phyloP scores from a whole-genome alignment of 2,113 vertebrate species.

The Anoplopoma fimbria region DNA sequence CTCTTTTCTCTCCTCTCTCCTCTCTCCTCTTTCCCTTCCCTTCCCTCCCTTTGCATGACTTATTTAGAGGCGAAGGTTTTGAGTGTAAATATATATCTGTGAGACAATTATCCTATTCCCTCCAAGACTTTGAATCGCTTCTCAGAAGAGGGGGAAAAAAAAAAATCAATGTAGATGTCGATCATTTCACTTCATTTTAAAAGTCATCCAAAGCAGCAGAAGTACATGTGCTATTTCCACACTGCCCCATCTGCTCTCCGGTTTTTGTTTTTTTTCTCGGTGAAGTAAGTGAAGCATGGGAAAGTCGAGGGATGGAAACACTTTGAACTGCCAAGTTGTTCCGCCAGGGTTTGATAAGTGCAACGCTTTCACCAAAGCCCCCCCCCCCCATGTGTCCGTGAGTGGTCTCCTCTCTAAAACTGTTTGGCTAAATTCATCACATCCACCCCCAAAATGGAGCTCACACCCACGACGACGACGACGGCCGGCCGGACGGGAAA shows the following conservation, averaged over 20 bases:
- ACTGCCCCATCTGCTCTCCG: background rate
- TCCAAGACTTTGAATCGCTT: constrained; percentile 3
- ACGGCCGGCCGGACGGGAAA: constrained; percentile 55
- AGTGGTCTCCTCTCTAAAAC: constrained; percentile 35
- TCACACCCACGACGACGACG: constrained; percentile 47
- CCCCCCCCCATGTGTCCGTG: background rate
- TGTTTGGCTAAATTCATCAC: constrained; percentile 56
- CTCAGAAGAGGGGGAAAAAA: background rate
- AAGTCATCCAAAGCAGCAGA: constrained; percentile 13
- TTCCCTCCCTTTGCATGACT: background rate
- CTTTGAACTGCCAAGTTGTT: constrained; percentile 31
- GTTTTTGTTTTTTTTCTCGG: constrained; percentile 51
- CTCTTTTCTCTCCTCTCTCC: too few relatives aligned
- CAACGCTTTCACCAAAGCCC: constrained; percentile 3
- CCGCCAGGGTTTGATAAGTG: constrained; percentile 20
- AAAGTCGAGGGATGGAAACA: constrained; percentile 28
- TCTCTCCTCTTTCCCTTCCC: too few relatives aligned
- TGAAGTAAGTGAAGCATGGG: constrained; percentile 28
- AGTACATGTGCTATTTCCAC: background rate
- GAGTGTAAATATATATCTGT: background rate
- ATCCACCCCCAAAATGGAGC: constrained; percentile 53
- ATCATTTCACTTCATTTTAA: constrained; percentile 1
- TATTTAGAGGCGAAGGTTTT: constrained; percentile 5
- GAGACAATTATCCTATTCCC: background rate
- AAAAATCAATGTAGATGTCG: constrained; percentile 27